A percentile compares a stretch with the other conserved stretches of the same genome.
Conservation (phyloP, 2,888 invertebrate species). For the Plagodis dolabraria region DNA sequence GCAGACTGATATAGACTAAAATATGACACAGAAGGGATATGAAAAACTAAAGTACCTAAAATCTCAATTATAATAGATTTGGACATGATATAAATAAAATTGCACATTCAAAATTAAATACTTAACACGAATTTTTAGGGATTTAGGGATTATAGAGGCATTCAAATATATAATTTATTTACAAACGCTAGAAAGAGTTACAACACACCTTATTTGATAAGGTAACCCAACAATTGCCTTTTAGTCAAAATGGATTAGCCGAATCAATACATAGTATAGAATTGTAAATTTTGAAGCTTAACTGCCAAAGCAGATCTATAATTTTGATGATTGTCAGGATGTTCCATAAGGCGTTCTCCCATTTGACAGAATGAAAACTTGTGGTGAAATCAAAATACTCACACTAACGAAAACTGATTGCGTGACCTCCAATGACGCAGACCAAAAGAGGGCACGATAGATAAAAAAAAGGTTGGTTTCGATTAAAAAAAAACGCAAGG, state of each 20-base stretch:
- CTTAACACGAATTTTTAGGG: conserved; percentile 9
- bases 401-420: too few relatives aligned
- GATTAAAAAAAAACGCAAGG: too few relatives aligned
- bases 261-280: not conserved
- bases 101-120: conserved; percentile 23
- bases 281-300: conserved; percentile 5
- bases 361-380: too few relatives aligned
- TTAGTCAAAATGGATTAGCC: conserved; percentile 11
- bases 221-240: conserved; percentile 20
- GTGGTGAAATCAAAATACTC: too few relatives aligned
- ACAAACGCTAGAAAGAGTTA: conserved; percentile 23
- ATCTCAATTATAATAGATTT: not conserved
- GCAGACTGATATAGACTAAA: conserved; percentile 14
- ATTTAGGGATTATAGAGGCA: conserved; percentile 17
- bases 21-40: conserved; percentile 26
- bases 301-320: conserved; percentile 6
- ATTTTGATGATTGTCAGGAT: not conserved
- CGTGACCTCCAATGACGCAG: too few relatives aligned
- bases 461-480: too few relatives aligned
- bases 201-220: conserved; percentile 15
- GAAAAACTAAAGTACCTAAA: not conserved
- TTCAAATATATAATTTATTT: conserved; percentile 26
- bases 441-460: too few relatives aligned
- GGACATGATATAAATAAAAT: conserved; percentile 28
- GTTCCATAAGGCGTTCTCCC: too few relatives aligned